Percentiles rank a stretch among this genome's conserved stretches.
Evolutionary conservation across 2,797 vertebrate species (phyloP).

Genomic region (Dicrostonyx torquatus): DNA sequence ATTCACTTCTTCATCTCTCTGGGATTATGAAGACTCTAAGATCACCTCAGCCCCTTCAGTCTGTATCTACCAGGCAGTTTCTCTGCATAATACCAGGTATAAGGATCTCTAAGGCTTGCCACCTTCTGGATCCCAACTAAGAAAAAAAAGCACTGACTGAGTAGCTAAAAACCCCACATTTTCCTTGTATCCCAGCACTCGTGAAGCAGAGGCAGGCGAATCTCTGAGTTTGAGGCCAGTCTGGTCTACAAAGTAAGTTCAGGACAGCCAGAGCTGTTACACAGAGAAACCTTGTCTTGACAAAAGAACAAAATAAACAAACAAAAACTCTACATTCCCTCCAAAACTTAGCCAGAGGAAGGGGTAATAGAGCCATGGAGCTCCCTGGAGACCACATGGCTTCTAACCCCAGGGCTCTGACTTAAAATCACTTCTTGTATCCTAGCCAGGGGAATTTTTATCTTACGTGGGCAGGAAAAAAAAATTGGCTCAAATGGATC

Average conservation of each 20-base stretch:
- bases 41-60: not conserved
- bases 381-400: not conserved
- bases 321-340: not conserved
- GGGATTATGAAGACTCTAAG: not conserved
- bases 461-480: slow-evolving; percentile 68
- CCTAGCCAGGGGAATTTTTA: slow-evolving; percentile 79
- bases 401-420: not conserved
- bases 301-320: too few relatives aligned
- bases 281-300: too few relatives aligned
- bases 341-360: not conserved
- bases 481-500: slow-evolving; percentile 75
- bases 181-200: too few relatives aligned
- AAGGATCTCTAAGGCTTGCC: not conserved
- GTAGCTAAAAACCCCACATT: not conserved
- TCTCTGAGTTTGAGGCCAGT: too few relatives aligned
- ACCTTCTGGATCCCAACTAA: not conserved
- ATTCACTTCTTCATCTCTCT: not conserved
- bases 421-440: slow-evolving; percentile 65
- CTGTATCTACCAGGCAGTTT: not conserved
- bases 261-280: too few relatives aligned
- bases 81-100: not conserved
- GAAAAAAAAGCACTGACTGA: not conserved
- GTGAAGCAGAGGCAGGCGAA: too few relatives aligned
- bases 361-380: not conserved
- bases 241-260: too few relatives aligned